Evolutionary conservation across 2,797 vertebrate species (phyloP).

Genomic region (Bradypus variegatus): DNA sequence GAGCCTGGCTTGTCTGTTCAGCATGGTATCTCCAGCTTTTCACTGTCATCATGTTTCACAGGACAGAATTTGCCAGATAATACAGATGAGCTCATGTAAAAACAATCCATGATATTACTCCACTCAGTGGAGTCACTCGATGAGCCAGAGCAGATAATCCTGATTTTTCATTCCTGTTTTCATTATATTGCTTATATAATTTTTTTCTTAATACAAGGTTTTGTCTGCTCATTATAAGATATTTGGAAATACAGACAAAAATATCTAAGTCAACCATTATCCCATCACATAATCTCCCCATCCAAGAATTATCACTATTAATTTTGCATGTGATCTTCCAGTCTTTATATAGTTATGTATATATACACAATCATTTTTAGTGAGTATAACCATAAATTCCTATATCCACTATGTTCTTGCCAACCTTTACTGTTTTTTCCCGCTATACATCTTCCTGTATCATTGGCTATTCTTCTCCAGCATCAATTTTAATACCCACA

Average conservation of each 20-base stretch:
- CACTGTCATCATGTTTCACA: not conserved
- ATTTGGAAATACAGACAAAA: not conserved
- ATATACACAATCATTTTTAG: not conserved
- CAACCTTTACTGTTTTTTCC: not conserved
- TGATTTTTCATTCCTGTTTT: slow-evolving; percentile 12
- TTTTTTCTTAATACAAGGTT: slow-evolving; percentile 12
- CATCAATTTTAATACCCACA: not conserved
- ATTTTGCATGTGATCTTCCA: not conserved
- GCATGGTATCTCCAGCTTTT: not conserved
- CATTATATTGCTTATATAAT: not conserved
- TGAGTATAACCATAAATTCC: not conserved
- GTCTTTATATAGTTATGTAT: not conserved
- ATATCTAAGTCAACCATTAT: not conserved
- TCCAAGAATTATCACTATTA: not conserved
- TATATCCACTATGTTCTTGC: not conserved
- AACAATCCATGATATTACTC: not conserved
- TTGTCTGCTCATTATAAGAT: not conserved
- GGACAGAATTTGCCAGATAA: not conserved
- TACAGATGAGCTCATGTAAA: not conserved
- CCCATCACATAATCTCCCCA: not conserved
- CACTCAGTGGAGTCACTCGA: not conserved
- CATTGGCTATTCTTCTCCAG: not conserved
- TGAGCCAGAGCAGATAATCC: not conserved
- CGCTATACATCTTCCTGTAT: not conserved
- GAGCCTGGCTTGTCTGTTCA: not conserved